phyloP scores from a whole-genome alignment of 2,888 invertebrate species.

The Athripsodes cinereus region DNA sequence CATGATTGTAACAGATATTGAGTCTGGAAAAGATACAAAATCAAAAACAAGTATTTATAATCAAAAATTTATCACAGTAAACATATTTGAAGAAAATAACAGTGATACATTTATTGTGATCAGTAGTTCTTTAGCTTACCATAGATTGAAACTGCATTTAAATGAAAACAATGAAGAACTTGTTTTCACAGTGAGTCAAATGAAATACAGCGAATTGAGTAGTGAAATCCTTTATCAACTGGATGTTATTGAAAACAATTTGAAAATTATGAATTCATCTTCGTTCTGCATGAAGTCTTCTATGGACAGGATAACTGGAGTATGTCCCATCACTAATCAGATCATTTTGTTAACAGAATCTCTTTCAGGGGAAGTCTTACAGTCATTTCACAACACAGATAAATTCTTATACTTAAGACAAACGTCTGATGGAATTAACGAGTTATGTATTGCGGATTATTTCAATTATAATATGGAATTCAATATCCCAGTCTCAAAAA shows the following conservation, averaged over 20 bases:
- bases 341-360: slow-evolving; percentile 6
- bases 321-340: slow-evolving; percentile 24
- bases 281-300: slow-evolving; percentile 18
- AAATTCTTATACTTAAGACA: slow-evolving; percentile 15
- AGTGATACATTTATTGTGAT: slow-evolving; percentile 11
- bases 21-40: neutral
- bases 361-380: slow-evolving; percentile 2
- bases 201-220: slow-evolving; percentile 13
- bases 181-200: slow-evolving; percentile 3
- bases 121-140: slow-evolving; percentile 9
- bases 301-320: slow-evolving; percentile 4
- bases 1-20: slow-evolving; percentile 10
- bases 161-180: slow-evolving; percentile 5
- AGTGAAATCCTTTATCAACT: slow-evolving; percentile 7
- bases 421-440: neutral
- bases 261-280: slow-evolving; percentile 12
- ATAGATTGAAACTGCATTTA: slow-evolving; percentile 6
- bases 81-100: slow-evolving; percentile 17
- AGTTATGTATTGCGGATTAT: slow-evolving; percentile 17
- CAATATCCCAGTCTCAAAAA: slow-evolving; percentile 15
- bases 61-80: slow-evolving; percentile 9
- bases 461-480: slow-evolving; percentile 12
- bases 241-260: slow-evolving; percentile 13
- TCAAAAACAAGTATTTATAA: slow-evolving; percentile 5
- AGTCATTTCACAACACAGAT: slow-evolving; percentile 19